A percentile compares a stretch with the other conserved stretches of the same genome.
Conservation (phyloP, 2,888 invertebrate genomes). For the Schrankia costaestrigalis region DNA sequence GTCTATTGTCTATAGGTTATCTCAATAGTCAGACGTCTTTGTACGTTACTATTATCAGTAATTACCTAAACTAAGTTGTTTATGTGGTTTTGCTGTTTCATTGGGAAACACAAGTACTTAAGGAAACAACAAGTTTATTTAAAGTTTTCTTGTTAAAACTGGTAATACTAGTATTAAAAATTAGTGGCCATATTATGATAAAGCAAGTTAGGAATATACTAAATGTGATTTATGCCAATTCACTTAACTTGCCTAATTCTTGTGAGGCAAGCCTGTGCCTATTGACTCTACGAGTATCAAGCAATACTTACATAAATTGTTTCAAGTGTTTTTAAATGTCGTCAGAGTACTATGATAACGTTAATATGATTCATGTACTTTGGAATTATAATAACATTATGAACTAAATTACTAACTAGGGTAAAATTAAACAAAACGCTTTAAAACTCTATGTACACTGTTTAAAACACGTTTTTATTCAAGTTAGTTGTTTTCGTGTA, state of each 20-base stretch:
- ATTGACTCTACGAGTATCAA: too few species aligned
- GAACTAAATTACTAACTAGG: too few species aligned
- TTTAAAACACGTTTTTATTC: too few species aligned
- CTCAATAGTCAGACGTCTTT: conserved; percentile 1
- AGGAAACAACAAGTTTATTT: conserved; percentile 11
- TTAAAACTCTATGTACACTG: too few species aligned
- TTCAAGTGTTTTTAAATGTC: too few species aligned
- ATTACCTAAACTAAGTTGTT: not conserved
- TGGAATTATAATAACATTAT: too few species aligned
- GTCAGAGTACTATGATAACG: too few species aligned
- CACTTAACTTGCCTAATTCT: conserved; percentile 37
- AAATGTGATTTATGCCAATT: conserved; percentile 28
- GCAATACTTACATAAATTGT: too few species aligned
- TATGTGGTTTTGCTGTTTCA: conserved; percentile 6
- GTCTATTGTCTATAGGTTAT: conserved; percentile 80
- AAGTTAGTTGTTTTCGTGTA: too few species aligned
- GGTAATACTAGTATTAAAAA: conserved; percentile 9
- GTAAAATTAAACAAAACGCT: too few species aligned
- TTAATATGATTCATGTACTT: too few species aligned
- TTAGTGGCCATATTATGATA: conserved; percentile 44
- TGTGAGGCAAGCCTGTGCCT: too few species aligned
- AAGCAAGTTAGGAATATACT: conserved; percentile 15
- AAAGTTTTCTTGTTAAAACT: not conserved
- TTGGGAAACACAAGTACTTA: conserved; percentile 6
- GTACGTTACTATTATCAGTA: not conserved